Evolutionary conservation across 1,140 invertebrate genomes (phyloP), one percentile per base, ranked within the genome.

Genomic region (Proctacanthus coquilletti): DNA sequence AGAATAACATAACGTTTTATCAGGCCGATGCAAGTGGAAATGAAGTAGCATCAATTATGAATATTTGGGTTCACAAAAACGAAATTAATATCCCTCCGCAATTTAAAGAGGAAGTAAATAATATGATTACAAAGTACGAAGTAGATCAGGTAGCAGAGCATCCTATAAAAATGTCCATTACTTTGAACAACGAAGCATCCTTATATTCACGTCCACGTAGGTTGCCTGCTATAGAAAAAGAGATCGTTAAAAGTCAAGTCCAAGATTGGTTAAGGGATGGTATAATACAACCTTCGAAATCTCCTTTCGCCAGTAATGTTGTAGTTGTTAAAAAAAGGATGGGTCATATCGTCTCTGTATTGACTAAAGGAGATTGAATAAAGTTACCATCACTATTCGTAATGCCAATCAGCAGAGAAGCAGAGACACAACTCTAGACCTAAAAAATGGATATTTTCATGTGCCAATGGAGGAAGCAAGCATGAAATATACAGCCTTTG

Each of bases 391-490:
- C 14, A 41, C n/a, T n/a, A n/a, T n/a, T n/a, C n/a, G n/a, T n/a
- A n/a, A n/a, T n/a, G n/a, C n/a, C n/a, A n/a, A n/a, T n/a, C n/a
- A n/a, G n/a, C n/a, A n/a, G n/a, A n/a, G n/a, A n/a, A n/a, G n/a
- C n/a, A n/a, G n/a, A n/a, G n/a, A n/a, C 36, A 46, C 49, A 1
- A 48, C 51, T 0, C 43, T 72, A 1, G 67, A 70, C 50, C 43
- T 68, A 25, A 69, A 47, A 27, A 65, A 38, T 20, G 52, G 51
- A 0, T 59, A 51, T 37, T 45, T 52, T 18, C 58, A 61, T 34
- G 45, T 63, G 0, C 39, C 34, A 2, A 18, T 61, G 3, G 35
- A 62, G 2, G 44, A 56, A 20, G 34, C 48, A 9, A 47, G 50
- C 1, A 50, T 54, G 38, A 50, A 44, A 17, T 42, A 55, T 11